phyloP scores from a whole-genome alignment of 2,888 invertebrate species.

The Noctua fimbriata region DNA sequence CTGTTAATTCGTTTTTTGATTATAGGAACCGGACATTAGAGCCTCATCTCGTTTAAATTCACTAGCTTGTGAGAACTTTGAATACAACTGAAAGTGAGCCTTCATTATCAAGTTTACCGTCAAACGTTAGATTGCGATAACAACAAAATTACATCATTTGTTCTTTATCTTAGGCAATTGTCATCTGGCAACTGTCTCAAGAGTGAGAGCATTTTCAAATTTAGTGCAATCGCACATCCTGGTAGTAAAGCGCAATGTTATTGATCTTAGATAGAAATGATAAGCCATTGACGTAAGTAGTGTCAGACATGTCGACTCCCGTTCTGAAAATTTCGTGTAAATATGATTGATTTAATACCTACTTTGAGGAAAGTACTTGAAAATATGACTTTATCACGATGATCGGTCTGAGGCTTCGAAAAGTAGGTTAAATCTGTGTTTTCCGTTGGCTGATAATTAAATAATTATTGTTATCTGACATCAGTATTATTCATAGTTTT shows the following conservation, averaged over 20 bases:
- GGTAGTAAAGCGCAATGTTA: conserved; percentile 52
- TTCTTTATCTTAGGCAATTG: conserved; percentile 52
- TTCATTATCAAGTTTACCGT: conserved; percentile 45
- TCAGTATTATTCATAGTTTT: conserved; percentile 26
- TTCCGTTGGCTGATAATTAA: conserved; percentile 14
- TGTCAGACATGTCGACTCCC: conserved; percentile 58
- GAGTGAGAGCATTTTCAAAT: conserved; percentile 47
- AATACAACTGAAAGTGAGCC: conserved; percentile 31
- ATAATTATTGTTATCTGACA: neutral
- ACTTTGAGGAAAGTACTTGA: conserved; percentile 18
- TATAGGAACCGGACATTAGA: neutral
- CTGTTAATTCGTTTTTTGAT: neutral
- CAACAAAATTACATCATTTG: conserved; percentile 54
- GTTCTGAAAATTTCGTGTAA: conserved; percentile 14
- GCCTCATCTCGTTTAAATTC: neutral
- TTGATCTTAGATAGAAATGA: conserved; percentile 51
- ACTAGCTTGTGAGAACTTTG: neutral
- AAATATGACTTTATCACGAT: conserved; percentile 20
- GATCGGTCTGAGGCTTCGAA: neutral
- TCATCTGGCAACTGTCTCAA: conserved; percentile 41
- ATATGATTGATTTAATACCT: conserved; percentile 54
- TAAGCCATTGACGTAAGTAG: conserved; percentile 60
- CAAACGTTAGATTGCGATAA: conserved; percentile 60
- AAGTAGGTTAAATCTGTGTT: conserved; percentile 31
- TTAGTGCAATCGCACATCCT: conserved; percentile 54